A percentile compares a stretch with the other conserved stretches of the same genome.
Conservation (phyloP, 2,888 invertebrate genomes). For the Athalia rosae region DNA sequence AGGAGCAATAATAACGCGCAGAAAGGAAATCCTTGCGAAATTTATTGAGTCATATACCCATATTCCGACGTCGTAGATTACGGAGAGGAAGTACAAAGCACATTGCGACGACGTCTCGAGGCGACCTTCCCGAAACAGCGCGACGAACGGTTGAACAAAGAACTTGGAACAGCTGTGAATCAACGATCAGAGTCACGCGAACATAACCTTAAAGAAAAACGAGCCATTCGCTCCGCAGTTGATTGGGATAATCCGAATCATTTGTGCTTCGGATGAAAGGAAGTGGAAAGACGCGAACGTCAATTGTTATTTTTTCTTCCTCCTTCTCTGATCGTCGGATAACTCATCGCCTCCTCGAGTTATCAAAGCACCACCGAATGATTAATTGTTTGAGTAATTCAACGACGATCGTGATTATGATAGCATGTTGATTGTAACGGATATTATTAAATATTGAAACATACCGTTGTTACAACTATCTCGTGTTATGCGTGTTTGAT, state of each 20-base stretch:
- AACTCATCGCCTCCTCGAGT: background rate
- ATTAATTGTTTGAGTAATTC: slow-evolving; percentile 19
- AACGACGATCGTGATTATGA: background rate
- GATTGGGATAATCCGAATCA: too few species aligned
- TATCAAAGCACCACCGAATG: background rate
- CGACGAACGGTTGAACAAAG: too few species aligned
- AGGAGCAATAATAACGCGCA: background rate
- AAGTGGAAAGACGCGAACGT: background rate
- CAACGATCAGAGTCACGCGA: too few species aligned
- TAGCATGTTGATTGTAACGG: too few species aligned
- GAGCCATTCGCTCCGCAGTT: too few species aligned
- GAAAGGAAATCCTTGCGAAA: slow-evolving; percentile 27
- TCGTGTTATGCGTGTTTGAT: too few species aligned
- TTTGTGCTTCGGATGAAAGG: background rate
- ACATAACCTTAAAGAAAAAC: too few species aligned
- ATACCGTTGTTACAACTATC: too few species aligned
- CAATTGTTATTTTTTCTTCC: background rate
- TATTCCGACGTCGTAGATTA: background rate
- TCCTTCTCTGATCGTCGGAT: background rate
- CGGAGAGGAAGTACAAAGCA: background rate
- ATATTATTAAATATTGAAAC: slow-evolving; percentile 3
- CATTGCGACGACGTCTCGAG: background rate
- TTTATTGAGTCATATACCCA: slow-evolving; percentile 8
- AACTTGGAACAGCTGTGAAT: too few species aligned
- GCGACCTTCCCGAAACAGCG: too few species aligned